Conservation (phyloP, 2,888 invertebrate species). For the Dasypogon diadema region DNA sequence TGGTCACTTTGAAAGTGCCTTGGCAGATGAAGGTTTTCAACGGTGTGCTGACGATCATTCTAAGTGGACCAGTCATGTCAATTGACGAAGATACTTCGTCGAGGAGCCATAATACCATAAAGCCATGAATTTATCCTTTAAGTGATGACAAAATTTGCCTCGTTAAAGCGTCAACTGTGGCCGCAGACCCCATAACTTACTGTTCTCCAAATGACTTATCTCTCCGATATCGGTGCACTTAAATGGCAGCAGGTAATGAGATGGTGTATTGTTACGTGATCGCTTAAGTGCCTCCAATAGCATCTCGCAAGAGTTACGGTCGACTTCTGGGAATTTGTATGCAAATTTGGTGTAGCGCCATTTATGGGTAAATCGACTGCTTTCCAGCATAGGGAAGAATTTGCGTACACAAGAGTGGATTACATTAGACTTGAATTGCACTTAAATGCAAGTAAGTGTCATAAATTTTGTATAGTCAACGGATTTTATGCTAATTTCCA, state of each 20-base stretch:
- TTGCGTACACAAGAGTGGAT: slow-evolving; percentile 17
- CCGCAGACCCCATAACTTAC: background rate
- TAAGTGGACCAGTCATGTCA: background rate
- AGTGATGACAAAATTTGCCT: background rate
- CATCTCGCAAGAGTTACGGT: slow-evolving; percentile 19
- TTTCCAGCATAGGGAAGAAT: too few species aligned
- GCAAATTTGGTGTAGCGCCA: slow-evolving; percentile 21
- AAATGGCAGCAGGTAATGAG: slow-evolving; percentile 32
- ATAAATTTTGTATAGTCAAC: slow-evolving; percentile 34
- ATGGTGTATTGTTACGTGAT: slow-evolving; percentile 43
- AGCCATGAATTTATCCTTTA: background rate
- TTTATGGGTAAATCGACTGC: slow-evolving; percentile 7
- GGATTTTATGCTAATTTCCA: slow-evolving; percentile 20
- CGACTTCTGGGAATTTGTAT: slow-evolving; percentile 21
- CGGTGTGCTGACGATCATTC: background rate
- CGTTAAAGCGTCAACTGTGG: background rate
- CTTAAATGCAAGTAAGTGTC: slow-evolving; percentile 19
- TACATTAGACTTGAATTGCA: slow-evolving; percentile 22
- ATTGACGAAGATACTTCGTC: background rate
- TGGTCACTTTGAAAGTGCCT: background rate
- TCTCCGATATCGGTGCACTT: background rate
- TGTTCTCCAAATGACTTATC: slow-evolving; percentile 20
- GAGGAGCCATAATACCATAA: background rate
- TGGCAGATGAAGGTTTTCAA: background rate
- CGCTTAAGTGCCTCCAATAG: slow-evolving; percentile 20